Conservation (phyloP, 2,113 vertebrate genomes). For the Plecturocebus donacophilus region DNA sequence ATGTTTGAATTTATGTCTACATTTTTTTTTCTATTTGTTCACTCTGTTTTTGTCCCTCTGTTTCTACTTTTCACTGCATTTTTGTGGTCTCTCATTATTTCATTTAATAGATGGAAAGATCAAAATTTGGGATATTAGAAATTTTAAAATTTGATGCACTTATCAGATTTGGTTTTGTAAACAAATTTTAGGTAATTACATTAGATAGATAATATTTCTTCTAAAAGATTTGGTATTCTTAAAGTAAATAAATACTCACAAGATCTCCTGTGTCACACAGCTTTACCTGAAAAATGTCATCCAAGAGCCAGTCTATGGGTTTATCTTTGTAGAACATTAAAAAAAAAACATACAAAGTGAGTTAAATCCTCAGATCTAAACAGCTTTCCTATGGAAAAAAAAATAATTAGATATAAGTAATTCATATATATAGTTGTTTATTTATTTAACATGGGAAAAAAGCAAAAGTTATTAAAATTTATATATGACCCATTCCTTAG, state of each 20-base stretch:
- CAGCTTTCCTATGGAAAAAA: conserved; percentile 84
- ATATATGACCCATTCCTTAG: not conserved
- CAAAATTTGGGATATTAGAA: not conserved
- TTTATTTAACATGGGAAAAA: not conserved
- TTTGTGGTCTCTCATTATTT: not conserved
- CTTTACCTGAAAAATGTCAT: conserved; percentile 86
- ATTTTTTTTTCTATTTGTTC: not conserved
- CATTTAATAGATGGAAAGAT: not conserved
- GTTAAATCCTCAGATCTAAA: conserved; percentile 86
- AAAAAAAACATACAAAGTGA: conserved; percentile 84
- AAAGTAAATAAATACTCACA: conserved; percentile 82
- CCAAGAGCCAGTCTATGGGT: conserved; percentile 87
- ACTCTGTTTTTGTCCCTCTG: not conserved
- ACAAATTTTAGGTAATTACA: conserved; percentile 3
- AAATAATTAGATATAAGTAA: conserved; percentile 61
- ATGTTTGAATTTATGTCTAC: not conserved
- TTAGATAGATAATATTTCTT: not conserved
- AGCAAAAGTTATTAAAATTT: not conserved
- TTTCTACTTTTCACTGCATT: not conserved
- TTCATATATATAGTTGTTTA: not conserved
- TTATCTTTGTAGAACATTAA: conserved; percentile 90
- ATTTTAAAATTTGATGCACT: not conserved
- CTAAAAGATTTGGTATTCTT: conserved; percentile 7
- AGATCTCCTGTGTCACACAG: conserved; percentile 79
- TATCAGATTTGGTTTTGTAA: not conserved